Evolutionary conservation across 2,113 vertebrate genomes (phyloP).

Genomic region (Chloropsis hardwickii): DNA sequence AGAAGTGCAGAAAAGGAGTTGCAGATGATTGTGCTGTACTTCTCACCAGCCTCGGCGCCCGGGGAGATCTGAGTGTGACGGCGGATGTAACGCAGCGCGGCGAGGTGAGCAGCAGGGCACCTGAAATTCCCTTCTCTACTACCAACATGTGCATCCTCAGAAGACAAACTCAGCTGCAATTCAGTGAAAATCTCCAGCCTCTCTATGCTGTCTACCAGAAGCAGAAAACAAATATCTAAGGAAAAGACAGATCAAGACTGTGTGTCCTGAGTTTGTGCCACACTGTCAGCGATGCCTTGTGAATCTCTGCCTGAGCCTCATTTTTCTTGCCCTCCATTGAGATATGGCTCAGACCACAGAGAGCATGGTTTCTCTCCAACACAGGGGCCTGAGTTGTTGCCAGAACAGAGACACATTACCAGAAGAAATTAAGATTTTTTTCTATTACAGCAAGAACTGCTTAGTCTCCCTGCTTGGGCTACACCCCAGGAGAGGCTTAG

Average conservation of each 20-base stretch:
- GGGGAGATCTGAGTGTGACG: fast-evolving
- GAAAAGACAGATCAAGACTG: background rate
- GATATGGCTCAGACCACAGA: background rate
- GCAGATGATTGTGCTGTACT: background rate
- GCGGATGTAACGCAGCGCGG: fast-evolving
- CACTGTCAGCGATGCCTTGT: background rate
- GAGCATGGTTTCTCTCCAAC: fast-evolving
- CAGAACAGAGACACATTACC: background rate
- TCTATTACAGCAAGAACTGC: background rate
- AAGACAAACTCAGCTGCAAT: background rate
- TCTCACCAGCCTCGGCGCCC: background rate
- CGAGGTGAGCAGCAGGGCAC: background rate
- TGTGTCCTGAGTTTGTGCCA: background rate
- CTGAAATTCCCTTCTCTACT: background rate
- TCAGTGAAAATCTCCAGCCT: background rate
- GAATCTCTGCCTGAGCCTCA: background rate
- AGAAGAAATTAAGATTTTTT: background rate
- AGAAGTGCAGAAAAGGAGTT: background rate
- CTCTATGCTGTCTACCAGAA: background rate
- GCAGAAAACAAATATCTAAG: background rate
- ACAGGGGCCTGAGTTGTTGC: background rate
- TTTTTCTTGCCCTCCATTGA: background rate
- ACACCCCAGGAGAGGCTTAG: background rate
- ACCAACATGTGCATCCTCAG: background rate
- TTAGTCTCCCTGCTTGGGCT: background rate